A percentile compares a stretch with the other conserved stretches of the same genome.
phyloP scores from a whole-genome alignment of 53 echinoderm and acorn worm species.

The Zoroaster sp. region DNA sequence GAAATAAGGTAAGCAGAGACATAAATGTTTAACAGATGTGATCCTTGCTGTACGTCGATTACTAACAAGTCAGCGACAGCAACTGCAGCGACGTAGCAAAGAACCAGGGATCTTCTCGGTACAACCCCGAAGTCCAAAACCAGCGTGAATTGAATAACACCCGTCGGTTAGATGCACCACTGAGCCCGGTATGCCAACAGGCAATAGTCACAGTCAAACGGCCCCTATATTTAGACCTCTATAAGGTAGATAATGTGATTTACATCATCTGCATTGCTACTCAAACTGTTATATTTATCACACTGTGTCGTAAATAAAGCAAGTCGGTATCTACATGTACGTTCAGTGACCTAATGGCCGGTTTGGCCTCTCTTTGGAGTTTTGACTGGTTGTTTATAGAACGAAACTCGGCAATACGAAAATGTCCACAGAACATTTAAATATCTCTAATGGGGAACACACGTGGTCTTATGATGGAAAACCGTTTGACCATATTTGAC shows the following conservation, averaged over 20 bases:
- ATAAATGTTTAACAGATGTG: not conserved
- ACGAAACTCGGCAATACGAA: not conserved
- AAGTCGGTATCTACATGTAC: too few species aligned
- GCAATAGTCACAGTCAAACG: not conserved
- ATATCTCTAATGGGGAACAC: not conserved
- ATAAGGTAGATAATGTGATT: not conserved
- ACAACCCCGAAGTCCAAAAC: not conserved
- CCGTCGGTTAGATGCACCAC: not conserved
- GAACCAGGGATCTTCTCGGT: not conserved
- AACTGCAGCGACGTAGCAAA: not conserved
- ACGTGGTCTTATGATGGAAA: too few species aligned
- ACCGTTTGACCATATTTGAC: too few species aligned
- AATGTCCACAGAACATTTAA: not conserved
- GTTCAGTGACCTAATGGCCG: not conserved
- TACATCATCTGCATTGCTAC: not conserved
- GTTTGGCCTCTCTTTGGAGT: not conserved
- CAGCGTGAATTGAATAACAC: not conserved
- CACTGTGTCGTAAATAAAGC: not conserved
- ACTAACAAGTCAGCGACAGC: too few species aligned
- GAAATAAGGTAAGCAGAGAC: not conserved
- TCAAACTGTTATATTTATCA: not conserved
- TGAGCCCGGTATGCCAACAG: not conserved
- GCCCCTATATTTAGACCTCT: not conserved
- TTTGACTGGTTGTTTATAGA: not conserved
- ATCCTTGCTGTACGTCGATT: not conserved